Evolutionary conservation across 2,888 invertebrate species (phyloP), one percentile per base, ranked within the genome.

Genomic region (Lasioglossum morio): DNA sequence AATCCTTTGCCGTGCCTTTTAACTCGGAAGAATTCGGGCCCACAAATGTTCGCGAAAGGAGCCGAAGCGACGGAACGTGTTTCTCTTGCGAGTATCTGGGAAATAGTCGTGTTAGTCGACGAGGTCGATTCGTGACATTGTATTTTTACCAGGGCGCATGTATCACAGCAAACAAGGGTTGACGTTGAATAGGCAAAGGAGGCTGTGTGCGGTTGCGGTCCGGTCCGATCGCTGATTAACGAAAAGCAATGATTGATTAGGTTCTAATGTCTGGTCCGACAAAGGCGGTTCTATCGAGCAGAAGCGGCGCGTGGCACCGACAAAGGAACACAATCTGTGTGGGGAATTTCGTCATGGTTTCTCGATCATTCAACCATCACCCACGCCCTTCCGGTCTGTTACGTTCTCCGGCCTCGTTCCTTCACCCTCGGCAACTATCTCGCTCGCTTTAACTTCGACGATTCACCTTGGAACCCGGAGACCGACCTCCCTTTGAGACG

Each of bases 401-500:
- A 85, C 86, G 60, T 75, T 69, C 77, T 43, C 23, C 40, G 76
- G 40, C 69, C 37, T 60, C 43, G 73, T 46, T 76, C 72, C 60
- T 72, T 81, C 66, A 79, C 77, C 74, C 79, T 75, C 70, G 81
- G 76, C 69, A 79, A 12, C 69, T 60, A 70, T 78, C 75, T 77
- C 79, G 53, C 87, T 86, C 86, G 78, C 87, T 87, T 83, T 82
- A 88, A 82, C 88, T 79, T 81, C 70, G 27, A 66, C 85, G 85
- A 88, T 85, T 88, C 88, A 85, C 88, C 88, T 88, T 88, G 77
- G 86, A 79, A 82, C 79, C 73, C 60, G 60, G 27, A 60, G 72
- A 77, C 72, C 81, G 72, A 46, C 72, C 85, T 87, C 79, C 85
- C 90, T 90, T 85, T 87, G 90, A 89, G 81, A 87, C 77, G 78